Conservation (phyloP, 2,888 invertebrate species). For the Helobdella robusta region DNA sequence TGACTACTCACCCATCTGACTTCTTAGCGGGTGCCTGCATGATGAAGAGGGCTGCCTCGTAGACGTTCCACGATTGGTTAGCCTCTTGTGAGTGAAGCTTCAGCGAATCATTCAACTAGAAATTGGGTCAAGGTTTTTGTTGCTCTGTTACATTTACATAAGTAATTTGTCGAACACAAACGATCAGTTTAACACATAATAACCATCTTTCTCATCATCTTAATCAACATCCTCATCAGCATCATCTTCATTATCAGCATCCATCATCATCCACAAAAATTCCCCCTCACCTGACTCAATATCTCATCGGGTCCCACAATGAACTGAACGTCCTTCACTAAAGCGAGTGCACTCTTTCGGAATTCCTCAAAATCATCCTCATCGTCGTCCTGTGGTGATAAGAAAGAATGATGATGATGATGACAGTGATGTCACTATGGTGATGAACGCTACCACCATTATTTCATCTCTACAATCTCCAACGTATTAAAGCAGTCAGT, state of each 20-base stretch:
- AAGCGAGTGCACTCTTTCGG: constrained; percentile 74
- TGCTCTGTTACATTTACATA: neutral
- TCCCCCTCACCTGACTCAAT: constrained; percentile 67
- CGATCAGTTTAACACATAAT: no score
- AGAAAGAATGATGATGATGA: no score
- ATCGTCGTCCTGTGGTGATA: no score
- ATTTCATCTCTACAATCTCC: no score
- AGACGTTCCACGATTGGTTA: constrained; percentile 66
- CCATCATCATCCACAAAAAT: neutral
- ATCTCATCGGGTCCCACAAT: constrained; percentile 84
- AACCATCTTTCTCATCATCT: no score
- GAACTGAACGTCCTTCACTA: constrained; percentile 91
- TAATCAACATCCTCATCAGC: no score
- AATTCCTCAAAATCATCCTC: constrained; percentile 72
- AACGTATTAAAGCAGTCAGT: no score
- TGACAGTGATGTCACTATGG: no score
- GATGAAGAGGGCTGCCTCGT: constrained; percentile 83
- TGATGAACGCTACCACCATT: no score
- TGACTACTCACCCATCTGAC: constrained; percentile 72
- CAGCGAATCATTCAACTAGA: constrained; percentile 14
- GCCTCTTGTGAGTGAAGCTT: neutral
- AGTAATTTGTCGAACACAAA: no score
- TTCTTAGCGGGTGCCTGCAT: constrained; percentile 92
- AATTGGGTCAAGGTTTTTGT: neutral
- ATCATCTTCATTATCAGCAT: neutral